phyloP scores from a whole-genome alignment of 2,113 vertebrate species.

The Dolichallabes microphthalmus region DNA sequence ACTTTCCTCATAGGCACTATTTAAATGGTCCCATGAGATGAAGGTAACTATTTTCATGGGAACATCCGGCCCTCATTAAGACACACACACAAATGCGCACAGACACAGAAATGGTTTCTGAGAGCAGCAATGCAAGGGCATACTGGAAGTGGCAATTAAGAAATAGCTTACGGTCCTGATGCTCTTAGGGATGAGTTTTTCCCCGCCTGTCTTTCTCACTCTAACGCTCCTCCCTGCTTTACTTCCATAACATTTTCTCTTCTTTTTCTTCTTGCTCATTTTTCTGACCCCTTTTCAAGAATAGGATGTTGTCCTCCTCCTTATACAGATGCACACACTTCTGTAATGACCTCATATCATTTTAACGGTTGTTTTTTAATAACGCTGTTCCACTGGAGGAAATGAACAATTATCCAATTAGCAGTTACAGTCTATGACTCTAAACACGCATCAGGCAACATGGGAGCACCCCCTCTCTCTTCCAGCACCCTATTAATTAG shows the following conservation, averaged over 20 bases:
- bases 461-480: not conserved
- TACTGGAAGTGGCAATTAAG: conserved; percentile 17
- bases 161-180: conserved; percentile 30
- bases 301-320: not conserved
- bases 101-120: not conserved
- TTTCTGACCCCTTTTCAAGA: not conserved
- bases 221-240: not conserved
- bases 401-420: conserved; percentile 44
- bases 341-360: conserved; percentile 18
- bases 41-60: not conserved
- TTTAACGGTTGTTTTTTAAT: conserved; percentile 7
- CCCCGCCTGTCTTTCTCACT: not conserved
- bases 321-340: not conserved
- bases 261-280: conserved; percentile 15
- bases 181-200: not conserved
- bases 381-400: conserved; percentile 40
- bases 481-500: not conserved
- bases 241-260: not conserved
- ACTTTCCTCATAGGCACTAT: not conserved
- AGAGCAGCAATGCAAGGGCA: not conserved
- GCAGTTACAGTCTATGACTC: conserved; percentile 9
- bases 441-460: conserved; percentile 33
- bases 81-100: not conserved
- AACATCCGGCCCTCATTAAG: not conserved
- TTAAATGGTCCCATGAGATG: not conserved